phyloP scores from a whole-genome alignment of 2,888 invertebrate genomes.

The Eupithecia subfuscata region DNA sequence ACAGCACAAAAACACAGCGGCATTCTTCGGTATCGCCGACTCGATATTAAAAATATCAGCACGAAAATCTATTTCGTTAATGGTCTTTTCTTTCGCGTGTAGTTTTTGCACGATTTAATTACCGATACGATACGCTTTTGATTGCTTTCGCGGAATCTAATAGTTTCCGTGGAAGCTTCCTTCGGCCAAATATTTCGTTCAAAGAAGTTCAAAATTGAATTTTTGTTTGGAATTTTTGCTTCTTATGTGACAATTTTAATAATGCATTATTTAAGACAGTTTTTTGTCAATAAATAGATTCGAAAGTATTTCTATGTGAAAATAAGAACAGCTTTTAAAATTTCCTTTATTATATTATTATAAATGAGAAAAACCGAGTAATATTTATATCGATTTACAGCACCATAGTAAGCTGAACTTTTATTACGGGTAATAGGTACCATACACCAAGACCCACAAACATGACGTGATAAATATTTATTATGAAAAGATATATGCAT shows the following conservation, averaged over 20 bases:
- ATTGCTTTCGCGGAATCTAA: slow-evolving; percentile 39
- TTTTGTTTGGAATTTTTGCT: neutral
- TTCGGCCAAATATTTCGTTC: neutral
- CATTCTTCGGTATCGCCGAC: neutral
- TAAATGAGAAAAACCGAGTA: neutral
- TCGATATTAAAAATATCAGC: neutral
- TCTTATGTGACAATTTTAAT: neutral
- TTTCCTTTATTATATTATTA: too few relatives aligned
- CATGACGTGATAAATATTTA: neutral
- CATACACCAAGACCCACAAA: neutral
- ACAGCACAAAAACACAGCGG: too few relatives aligned
- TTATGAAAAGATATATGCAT: neutral
- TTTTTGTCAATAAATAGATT: too few relatives aligned
- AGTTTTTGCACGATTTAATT: slow-evolving; percentile 41
- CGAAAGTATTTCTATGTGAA: neutral
- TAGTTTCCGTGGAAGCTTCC: slow-evolving; percentile 23
- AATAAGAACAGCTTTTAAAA: neutral
- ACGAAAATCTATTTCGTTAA: slow-evolving; percentile 21
- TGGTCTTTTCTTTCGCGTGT: slow-evolving; percentile 27
- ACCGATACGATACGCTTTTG: slow-evolving; percentile 36
- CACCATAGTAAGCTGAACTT: neutral
- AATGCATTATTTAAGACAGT: neutral
- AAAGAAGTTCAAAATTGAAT: neutral
- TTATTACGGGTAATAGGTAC: neutral
- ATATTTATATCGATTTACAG: neutral